Evolutionary conservation across 2,888 invertebrate species (phyloP).

Genomic region (Rosalia funebris): DNA sequence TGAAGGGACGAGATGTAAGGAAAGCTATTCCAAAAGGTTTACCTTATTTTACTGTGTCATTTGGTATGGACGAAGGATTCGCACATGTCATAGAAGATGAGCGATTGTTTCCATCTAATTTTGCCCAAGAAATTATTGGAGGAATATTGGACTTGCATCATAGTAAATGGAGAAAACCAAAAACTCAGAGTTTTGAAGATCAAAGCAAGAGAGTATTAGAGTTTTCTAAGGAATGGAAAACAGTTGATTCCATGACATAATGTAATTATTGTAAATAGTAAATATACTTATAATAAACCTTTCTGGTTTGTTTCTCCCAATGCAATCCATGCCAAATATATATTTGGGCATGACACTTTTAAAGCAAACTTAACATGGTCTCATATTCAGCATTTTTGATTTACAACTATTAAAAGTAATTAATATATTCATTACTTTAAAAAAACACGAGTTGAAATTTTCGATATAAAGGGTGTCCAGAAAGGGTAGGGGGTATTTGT

Average conservation of each 20-base stretch:
- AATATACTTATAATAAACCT: no score
- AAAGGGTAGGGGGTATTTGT: no score
- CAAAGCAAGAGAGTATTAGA: slow-evolving; percentile 80
- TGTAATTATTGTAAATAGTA: no score
- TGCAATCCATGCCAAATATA: no score
- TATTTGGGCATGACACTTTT: no score
- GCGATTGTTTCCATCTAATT: slow-evolving; percentile 83
- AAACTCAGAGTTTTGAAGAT: slow-evolving; percentile 77
- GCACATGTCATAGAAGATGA: slow-evolving; percentile 98
- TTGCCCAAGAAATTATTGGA: slow-evolving; percentile 95
- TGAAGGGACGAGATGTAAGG: slow-evolving; percentile 77
- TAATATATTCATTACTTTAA: no score
- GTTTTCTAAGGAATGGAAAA: slow-evolving; percentile 78
- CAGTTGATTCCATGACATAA: slow-evolving; percentile 68
- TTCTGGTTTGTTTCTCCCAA: no score
- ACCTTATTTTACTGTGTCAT: slow-evolving; percentile 94
- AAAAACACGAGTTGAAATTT: no score
- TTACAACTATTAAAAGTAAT: no score
- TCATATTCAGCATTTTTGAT: no score
- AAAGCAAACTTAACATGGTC: no score
- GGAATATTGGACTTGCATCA: slow-evolving; percentile 93
- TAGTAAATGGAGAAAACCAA: slow-evolving; percentile 85
- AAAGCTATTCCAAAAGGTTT: slow-evolving; percentile 90
- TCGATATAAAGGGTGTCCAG: no score
- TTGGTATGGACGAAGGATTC: slow-evolving; percentile 90